Percentiles rank a stretch among this genome's conserved stretches.
phyloP scores from a whole-genome alignment of 2,113 vertebrate genomes.

The Suricata suricatta region DNA sequence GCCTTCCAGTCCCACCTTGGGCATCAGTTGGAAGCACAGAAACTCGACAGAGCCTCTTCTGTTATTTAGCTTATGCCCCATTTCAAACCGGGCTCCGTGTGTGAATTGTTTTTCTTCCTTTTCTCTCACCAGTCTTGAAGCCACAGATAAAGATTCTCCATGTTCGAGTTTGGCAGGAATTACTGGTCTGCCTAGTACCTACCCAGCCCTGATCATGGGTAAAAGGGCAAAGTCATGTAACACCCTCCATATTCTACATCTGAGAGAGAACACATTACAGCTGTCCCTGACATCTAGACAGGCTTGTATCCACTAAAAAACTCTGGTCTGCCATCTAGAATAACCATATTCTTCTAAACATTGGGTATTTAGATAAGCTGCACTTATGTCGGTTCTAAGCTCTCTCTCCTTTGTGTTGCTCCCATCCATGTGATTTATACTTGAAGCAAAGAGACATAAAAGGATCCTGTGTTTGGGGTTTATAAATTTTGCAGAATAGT shows the following conservation, averaged over 20 bases:
- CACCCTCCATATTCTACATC: neutral
- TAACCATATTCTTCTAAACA: neutral
- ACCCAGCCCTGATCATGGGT: neutral
- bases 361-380: neutral
- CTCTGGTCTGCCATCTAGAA: neutral
- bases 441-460: constrained; percentile 60
- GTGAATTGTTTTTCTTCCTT: constrained; percentile 1
- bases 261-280: neutral
- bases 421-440: constrained; percentile 54
- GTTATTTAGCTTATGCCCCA: neutral
- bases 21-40: no score
- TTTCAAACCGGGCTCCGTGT: neutral
- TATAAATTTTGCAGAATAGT: constrained; percentile 55
- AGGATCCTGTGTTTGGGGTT: constrained; percentile 41
- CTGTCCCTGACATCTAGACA: neutral
- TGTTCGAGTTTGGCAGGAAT: neutral
- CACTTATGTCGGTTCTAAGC: neutral
- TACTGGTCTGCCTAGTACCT: neutral
- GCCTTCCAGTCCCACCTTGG: neutral
- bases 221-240: neutral
- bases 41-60: neutral
- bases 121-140: neutral
- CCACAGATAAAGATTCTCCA: neutral
- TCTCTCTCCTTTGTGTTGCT: neutral
- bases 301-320: neutral